Percentiles rank a stretch among this genome's conserved stretches.
Conservation (phyloP, 2,888 invertebrate genomes). For the Phyllotreta striolata region DNA sequence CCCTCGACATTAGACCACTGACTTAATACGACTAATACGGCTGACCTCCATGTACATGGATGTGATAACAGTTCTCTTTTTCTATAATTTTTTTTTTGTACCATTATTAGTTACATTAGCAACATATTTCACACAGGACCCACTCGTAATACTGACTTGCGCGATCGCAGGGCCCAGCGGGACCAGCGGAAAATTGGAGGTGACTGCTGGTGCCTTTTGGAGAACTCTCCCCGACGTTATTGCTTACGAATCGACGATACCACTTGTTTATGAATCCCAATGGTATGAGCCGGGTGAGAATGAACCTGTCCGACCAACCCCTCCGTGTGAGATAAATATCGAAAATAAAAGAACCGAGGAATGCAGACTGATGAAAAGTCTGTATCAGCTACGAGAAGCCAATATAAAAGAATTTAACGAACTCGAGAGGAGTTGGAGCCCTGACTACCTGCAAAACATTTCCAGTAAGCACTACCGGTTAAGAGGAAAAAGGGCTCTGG, state of each 20-base stretch:
- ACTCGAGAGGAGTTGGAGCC: constrained; percentile 9
- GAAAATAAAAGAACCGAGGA: neutral
- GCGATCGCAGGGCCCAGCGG: neutral
- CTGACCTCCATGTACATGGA: too few species aligned
- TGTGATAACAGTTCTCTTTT: too few species aligned
- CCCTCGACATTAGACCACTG: too few species aligned
- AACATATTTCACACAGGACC: too few species aligned
- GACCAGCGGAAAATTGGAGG: neutral
- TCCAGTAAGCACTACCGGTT: neutral
- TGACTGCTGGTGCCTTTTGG: constrained; percentile 9
- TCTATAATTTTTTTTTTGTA: too few species aligned
- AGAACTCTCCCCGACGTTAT: constrained; percentile 2
- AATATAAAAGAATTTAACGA: neutral
- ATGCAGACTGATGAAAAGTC: neutral
- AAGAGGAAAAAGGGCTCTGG: constrained; percentile 6
- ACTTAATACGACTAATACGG: too few species aligned
- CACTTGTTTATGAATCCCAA: neutral
- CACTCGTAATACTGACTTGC: constrained; percentile 38
- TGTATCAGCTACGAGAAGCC: neutral
- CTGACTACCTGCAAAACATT: constrained; percentile 2
- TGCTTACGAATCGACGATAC: constrained; percentile 5
- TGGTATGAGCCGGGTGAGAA: neutral
- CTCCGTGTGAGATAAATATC: neutral
- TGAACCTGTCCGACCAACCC: neutral
- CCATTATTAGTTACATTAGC: too few species aligned